These are phyloP conservation scores for Ifrita kowaldi DNA, from an alignment of 2,113 vertebrate genomes.

Conservation along the genomic window DNA sequence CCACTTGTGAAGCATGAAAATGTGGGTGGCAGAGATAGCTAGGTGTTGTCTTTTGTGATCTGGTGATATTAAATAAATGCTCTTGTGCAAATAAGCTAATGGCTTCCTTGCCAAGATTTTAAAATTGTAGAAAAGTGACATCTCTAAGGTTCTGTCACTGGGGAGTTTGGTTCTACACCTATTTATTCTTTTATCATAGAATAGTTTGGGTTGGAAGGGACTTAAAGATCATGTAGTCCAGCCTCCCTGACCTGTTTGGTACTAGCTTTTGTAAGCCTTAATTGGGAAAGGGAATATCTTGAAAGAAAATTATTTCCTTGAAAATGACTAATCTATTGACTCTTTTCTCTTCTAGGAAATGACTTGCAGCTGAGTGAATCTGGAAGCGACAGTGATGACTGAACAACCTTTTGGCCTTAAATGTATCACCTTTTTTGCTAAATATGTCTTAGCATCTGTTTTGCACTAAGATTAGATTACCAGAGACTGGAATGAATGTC, in stretches of 20 bases:
- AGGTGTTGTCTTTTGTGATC: slow-evolving; percentile 23
- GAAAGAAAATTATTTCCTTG: background rate
- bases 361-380: slow-evolving; percentile 98
- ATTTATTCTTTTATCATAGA: background rate
- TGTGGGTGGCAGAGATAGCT: slow-evolving; percentile 3
- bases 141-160: background rate
- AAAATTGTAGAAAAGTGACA: background rate
- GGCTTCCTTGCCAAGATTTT: background rate
- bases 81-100: background rate
- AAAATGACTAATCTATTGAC: slow-evolving; percentile 9
- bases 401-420: slow-evolving; percentile 64
- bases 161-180: background rate
- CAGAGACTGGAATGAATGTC: slow-evolving; percentile 57
- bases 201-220: background rate
- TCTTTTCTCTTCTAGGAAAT: slow-evolving; percentile 82
- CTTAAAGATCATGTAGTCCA: background rate
- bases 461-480: slow-evolving; percentile 68
- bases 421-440: slow-evolving; percentile 56
- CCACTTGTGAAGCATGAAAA: background rate
- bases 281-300: background rate
- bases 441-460: slow-evolving; percentile 61
- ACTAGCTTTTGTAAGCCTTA: background rate
- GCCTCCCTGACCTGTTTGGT: background rate
- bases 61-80: background rate
- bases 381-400: slow-evolving; percentile 93